Evolutionary conservation across 2,113 vertebrate species (phyloP).

Genomic region (Conger conger): DNA sequence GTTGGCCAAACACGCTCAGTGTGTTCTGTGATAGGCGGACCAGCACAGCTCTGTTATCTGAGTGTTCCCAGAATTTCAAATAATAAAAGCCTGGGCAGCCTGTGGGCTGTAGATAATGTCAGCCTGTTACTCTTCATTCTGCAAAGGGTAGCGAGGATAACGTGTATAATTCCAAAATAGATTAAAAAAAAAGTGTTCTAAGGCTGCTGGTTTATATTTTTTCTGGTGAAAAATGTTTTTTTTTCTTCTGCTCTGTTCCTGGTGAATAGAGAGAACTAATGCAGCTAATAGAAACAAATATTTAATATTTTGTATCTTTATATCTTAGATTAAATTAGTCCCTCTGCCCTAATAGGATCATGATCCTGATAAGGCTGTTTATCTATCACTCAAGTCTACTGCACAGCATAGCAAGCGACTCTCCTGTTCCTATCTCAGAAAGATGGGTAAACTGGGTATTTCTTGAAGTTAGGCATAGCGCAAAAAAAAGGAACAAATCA

Average conservation of each 20-base stretch:
- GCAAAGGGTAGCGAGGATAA: background rate
- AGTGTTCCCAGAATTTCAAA: background rate
- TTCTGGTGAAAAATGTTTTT: constrained; percentile 2
- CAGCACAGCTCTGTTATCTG: background rate
- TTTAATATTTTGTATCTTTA: background rate
- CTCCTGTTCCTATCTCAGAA: too few species aligned
- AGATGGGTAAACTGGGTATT: too few species aligned
- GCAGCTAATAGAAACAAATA: background rate
- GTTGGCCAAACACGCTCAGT: background rate
- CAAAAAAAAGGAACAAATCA: too few species aligned
- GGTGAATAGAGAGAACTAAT: background rate
- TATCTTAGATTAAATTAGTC: background rate
- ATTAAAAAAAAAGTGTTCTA: background rate
- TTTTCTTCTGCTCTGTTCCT: background rate
- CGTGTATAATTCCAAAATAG: background rate
- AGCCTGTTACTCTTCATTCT: background rate
- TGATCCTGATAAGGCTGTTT: background rate
- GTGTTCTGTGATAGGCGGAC: background rate
- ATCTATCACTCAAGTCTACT: too few species aligned
- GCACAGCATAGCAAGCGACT: too few species aligned
- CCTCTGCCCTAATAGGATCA: background rate
- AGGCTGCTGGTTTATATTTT: background rate
- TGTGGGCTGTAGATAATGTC: background rate
- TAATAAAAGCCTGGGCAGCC: background rate
- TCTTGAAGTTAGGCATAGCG: too few species aligned